phyloP scores from a whole-genome alignment of 2,888 invertebrate species.

The Deroplatys truncata region DNA sequence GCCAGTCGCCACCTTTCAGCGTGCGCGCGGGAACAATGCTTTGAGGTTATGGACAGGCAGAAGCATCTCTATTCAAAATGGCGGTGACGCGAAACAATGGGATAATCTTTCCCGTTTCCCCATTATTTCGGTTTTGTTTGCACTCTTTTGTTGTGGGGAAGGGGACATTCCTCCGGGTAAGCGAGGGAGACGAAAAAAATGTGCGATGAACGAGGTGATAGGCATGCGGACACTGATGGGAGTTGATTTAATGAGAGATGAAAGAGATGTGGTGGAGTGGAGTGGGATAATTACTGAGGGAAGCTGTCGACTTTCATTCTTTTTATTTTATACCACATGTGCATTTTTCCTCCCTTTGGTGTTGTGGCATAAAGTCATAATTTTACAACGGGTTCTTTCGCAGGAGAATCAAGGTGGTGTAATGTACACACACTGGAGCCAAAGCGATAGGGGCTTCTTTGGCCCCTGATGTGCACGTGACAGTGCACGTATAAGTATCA shows the following conservation, averaged over 20 bases:
- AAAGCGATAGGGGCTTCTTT: no score
- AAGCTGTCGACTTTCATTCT: not conserved
- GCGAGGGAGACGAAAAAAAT: not conserved
- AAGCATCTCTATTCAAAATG: not conserved
- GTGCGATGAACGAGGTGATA: not conserved
- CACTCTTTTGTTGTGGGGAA: not conserved
- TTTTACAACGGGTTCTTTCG: not conserved
- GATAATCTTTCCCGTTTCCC: not conserved
- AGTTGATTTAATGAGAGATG: not conserved
- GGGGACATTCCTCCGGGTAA: not conserved
- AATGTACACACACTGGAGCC: not conserved
- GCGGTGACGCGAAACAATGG: constrained; percentile 5
- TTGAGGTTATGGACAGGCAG: constrained; percentile 11
- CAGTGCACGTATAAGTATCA: no score
- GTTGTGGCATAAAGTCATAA: not conserved
- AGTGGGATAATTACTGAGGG: not conserved
- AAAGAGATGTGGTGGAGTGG: not conserved
- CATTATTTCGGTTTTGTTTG: not conserved
- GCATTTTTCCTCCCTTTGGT: not conserved
- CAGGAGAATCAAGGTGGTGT: not conserved
- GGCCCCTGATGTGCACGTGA: no score
- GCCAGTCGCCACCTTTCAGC: not conserved
- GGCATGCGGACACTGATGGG: not conserved
- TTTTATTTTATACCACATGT: not conserved
- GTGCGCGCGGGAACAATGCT: not conserved